Evolutionary conservation across 2,113 vertebrate genomes (phyloP).

Genomic region (Dicerorhinus sumatrensis): DNA sequence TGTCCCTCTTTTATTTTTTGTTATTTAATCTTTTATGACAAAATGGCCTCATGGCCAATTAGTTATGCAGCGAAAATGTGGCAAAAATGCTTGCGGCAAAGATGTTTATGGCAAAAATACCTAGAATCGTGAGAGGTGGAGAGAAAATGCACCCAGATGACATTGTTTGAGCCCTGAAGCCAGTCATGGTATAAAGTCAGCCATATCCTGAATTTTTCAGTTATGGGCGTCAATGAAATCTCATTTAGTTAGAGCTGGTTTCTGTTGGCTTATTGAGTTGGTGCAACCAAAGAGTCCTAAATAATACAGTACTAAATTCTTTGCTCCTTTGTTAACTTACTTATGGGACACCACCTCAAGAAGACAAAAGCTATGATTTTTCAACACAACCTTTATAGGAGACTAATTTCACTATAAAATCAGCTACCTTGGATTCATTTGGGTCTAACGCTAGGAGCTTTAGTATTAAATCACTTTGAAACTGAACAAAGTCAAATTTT

Average conservation of each 20-base stretch:
- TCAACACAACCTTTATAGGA: neutral
- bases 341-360: neutral
- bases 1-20: too few relatives aligned
- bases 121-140: neutral
- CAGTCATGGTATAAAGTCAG: neutral
- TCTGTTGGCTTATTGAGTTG: neutral
- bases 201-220: neutral
- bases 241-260: neutral
- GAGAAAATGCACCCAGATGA: neutral
- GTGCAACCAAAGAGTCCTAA: neutral
- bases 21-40: too few relatives aligned
- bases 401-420: slow-evolving; percentile 31
- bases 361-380: slow-evolving; percentile 2
- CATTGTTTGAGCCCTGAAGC: neutral
- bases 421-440: neutral
- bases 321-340: neutral
- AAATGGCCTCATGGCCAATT: too few relatives aligned
- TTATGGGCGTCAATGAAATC: neutral
- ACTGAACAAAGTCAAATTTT: neutral
- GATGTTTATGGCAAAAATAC: too few relatives aligned
- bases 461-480: slow-evolving; percentile 27
- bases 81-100: too few relatives aligned
- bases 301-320: neutral
- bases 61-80: too few relatives aligned
- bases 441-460: neutral